Evolutionary conservation across 2,113 vertebrate genomes (phyloP), one percentile per base, ranked within the genome.

Genomic region (Dinomys branickii): DNA sequence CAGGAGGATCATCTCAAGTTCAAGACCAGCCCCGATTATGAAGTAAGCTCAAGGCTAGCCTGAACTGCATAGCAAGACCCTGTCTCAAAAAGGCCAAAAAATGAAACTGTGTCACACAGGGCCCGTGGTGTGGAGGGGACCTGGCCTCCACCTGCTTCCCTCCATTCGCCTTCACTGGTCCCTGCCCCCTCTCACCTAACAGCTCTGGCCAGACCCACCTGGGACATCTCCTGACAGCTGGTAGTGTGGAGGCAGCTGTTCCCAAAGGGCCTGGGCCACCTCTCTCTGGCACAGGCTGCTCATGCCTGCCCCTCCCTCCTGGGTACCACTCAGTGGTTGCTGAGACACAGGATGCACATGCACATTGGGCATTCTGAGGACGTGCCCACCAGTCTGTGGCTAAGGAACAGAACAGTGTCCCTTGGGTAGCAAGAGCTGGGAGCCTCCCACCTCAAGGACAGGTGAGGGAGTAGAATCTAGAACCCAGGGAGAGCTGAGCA

Each of bases 41-140:
- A n/a, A n/a, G n/a, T n/a, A n/a, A n/a, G n/a, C n/a, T n/a, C n/a
- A n/a, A n/a, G n/a, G n/a, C n/a, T n/a, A n/a, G n/a, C n/a, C n/a
- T n/a, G n/a, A n/a, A n/a, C n/a, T n/a, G n/a, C n/a, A n/a, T n/a
- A n/a, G n/a, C n/a, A n/a, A n/a, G n/a, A n/a, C n/a, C n/a, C n/a
- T n/a, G n/a, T n/a, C n/a, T n/a, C n/a, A n/a, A n/a, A n/a, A n/a
- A n/a, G n/a, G n/a, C n/a, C n/a, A n/a, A n/a, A n/a, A n/a, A n/a
- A n/a, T n/a, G n/a, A 28, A 7, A 33, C 81, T 16, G 28, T 10
- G 61, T 69, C 33, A n/a, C 16, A n/a, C 16, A 61, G 35, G 33
- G 13, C 33, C 67, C 6, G 16, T 19, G 35, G 35, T 69, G 16
- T 19, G 22, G 30, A 0, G 0, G 0, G 5, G 5, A 5, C 10